A percentile compares a stretch with the other conserved stretches of the same genome.
Evolutionary conservation across 1,140 invertebrate genomes (phyloP).

Genomic region (Trypoxylus dichotomus): DNA sequence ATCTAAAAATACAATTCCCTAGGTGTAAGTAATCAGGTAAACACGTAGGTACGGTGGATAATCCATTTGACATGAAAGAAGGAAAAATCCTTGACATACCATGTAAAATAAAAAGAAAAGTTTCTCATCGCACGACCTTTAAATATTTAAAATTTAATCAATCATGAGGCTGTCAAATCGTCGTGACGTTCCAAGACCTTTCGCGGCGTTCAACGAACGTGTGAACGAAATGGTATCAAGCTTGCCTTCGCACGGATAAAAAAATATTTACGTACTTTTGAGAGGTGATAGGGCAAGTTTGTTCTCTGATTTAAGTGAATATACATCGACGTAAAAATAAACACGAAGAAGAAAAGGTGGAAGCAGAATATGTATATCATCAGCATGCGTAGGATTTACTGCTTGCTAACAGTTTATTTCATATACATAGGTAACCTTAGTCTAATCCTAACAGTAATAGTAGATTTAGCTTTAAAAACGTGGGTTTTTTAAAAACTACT

Average conservation of each 20-base stretch:
- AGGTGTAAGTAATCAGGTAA: neutral
- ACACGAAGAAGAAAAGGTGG: no score
- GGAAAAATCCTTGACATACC: neutral
- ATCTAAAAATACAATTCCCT: no score
- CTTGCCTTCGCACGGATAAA: neutral
- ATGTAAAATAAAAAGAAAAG: neutral
- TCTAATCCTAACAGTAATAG: no score
- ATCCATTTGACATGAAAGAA: neutral
- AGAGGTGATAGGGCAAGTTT: neutral
- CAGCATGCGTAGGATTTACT: neutral
- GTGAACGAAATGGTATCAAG: neutral
- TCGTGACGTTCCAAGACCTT: neutral
- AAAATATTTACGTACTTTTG: neutral
- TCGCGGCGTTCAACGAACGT: neutral
- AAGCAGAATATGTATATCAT: neutral
- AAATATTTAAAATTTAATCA: slow-evolving; percentile 24
- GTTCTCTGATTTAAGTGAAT: neutral
- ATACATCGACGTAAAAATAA: no score
- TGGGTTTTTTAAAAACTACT: no score
- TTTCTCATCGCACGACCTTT: slow-evolving; percentile 1
- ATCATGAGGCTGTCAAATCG: neutral
- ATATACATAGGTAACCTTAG: neutral
- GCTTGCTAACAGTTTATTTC: neutral
- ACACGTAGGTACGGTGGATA: neutral
- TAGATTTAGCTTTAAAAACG: no score